Base-by-base conservation (phyloP, 2,888 invertebrate species). In the Drosophila recens region DNA sequence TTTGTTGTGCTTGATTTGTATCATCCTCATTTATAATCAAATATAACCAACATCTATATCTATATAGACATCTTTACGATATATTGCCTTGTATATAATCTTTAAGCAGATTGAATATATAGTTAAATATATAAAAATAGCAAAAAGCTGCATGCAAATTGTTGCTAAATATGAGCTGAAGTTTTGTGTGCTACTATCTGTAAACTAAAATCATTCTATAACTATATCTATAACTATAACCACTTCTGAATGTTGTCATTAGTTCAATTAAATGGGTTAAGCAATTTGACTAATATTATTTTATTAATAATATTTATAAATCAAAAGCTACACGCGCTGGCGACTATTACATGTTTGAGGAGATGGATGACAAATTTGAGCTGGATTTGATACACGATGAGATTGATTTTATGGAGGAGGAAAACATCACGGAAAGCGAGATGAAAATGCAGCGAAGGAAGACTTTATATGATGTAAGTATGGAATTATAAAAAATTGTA, bases 261-360 rank as follows among this genome's bases (percentile, higher is more conserved):
- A 70, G 46, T 0, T 43, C 2, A 6, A 11, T 2, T 8, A 1
- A 0, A 10, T 3, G 0, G 0, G 6, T 5, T 4, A 0, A 4
- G 6, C 30, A 11, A 11, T 3, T 36, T 5, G 3, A 6, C 45
- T 87, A 17, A 81, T 61, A 48, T 52, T 46, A 0, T 27, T 10
- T 17, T 17, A 38, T 3, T 48, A 33, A n/a, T 6, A 38, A 40
- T 48, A 5, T 11, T 17, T 34, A 5, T 10, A 36, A 53, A 52
- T 10, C 17, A 4, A 65, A 67, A 99, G 99, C 99, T 57, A 96
- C 99, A 67, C 96, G 99, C 57, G 98, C 98, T 69, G 99, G 99
- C 17, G 99, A 99, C 93, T 99, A 99, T 93, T 99, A 98, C 93
- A 98, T 99, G 98, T 99, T 99, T 93, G 98, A 99, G 90, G 98